Evolutionary conservation across 2,797 vertebrate species (phyloP).

Genomic region (Euphonia xanthogaster): DNA sequence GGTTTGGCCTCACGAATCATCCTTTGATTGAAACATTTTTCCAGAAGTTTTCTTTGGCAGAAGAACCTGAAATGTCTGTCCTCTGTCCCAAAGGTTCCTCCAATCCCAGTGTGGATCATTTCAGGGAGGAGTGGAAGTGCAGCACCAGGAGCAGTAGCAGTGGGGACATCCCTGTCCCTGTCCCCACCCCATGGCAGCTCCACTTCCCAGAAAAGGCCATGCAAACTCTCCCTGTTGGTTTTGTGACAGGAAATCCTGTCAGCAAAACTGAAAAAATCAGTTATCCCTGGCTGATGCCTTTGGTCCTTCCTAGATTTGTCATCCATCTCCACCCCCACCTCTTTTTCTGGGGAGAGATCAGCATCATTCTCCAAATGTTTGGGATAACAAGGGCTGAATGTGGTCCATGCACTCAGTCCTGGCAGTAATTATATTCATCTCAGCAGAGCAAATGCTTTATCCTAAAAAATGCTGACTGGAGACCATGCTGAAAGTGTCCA

Average conservation of each 20-base stretch:
- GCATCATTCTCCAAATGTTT: background rate
- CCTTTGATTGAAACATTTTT: background rate
- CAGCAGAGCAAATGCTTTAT: background rate
- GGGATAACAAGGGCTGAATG: background rate
- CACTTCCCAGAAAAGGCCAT: background rate
- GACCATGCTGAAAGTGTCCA: background rate
- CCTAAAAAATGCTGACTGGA: background rate
- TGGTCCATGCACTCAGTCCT: background rate
- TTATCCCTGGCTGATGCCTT: background rate
- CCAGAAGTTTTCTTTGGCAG: background rate
- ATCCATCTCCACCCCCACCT: background rate
- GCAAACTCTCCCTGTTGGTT: background rate
- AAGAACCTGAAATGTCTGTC: background rate
- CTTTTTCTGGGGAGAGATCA: background rate
- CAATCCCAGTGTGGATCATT: accelerated
- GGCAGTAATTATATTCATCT: background rate
- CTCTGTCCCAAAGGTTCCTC: background rate
- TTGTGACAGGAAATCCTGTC: background rate
- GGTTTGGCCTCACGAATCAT: accelerated
- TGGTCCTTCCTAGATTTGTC: background rate
- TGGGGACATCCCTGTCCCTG: accelerated
- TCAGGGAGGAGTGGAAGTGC: background rate
- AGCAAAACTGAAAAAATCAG: background rate
- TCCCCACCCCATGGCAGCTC: background rate
- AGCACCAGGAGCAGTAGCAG: background rate